phyloP scores from a whole-genome alignment of 2,888 invertebrate genomes.

The Elaeidobius kamerunicus region DNA sequence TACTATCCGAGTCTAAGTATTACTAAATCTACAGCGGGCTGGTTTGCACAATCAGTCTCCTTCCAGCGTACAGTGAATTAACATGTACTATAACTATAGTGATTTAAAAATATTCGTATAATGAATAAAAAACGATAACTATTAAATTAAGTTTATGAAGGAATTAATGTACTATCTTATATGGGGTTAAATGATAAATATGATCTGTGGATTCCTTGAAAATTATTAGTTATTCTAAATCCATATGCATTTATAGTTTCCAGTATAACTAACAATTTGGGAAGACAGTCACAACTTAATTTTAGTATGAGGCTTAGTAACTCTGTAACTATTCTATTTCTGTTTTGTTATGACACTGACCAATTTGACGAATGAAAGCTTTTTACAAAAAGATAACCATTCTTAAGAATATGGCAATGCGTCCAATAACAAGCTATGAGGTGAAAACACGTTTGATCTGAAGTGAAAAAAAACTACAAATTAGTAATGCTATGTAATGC shows the following conservation, averaged over 20 bases:
- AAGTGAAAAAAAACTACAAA: constrained; percentile 15
- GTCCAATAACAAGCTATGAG: constrained; percentile 14
- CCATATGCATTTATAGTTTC: constrained; percentile 19
- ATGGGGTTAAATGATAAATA: constrained; percentile 17
- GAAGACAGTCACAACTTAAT: constrained; percentile 21
- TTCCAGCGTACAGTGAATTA: constrained; percentile 45
- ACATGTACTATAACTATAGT: constrained; percentile 47
- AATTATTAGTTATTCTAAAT: constrained; percentile 27
- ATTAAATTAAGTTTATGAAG: constrained; percentile 22
- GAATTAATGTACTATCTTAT: constrained; percentile 21
- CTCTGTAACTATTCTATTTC: constrained; percentile 14
- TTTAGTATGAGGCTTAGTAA: constrained; percentile 11
- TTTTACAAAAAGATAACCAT: constrained; percentile 21
- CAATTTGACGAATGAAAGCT: constrained; percentile 12
- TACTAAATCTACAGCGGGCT: constrained; percentile 51
- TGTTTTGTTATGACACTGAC: constrained; percentile 20
- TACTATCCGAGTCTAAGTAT: constrained; percentile 48
- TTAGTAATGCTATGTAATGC: constrained; percentile 11
- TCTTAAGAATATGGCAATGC: constrained; percentile 13
- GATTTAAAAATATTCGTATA: constrained; percentile 41
- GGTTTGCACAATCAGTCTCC: constrained; percentile 52
- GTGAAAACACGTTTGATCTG: constrained; percentile 9
- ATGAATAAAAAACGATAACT: constrained; percentile 32
- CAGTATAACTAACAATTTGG: constrained; percentile 32
- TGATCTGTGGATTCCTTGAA: constrained; percentile 19